Evolutionary conservation across 2,113 vertebrate genomes (phyloP).

Genomic region (Sturnira hondurensis): DNA sequence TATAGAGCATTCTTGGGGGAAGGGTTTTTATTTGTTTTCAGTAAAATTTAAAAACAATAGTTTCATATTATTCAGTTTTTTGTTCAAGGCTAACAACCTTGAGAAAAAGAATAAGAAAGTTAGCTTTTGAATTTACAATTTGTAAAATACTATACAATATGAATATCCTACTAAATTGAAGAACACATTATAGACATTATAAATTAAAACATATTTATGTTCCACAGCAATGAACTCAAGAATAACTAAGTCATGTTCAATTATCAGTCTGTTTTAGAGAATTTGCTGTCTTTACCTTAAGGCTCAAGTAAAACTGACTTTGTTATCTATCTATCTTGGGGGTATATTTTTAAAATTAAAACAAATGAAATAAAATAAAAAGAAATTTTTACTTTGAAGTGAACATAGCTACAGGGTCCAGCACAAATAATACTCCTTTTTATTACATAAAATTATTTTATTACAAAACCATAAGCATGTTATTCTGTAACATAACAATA

Average conservation of each 20-base stretch:
- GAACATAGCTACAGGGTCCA: not conserved
- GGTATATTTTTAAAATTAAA: conserved; percentile 3
- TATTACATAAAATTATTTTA: too few relatives aligned
- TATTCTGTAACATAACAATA: too few relatives aligned
- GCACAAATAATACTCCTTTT: too few relatives aligned
- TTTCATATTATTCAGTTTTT: not conserved
- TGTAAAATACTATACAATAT: not conserved
- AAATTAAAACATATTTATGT: not conserved
- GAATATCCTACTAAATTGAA: not conserved
- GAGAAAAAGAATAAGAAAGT: too few relatives aligned
- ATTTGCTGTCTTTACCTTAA: not conserved
- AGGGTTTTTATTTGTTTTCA: not conserved
- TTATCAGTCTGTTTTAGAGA: not conserved
- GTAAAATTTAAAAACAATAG: not conserved
- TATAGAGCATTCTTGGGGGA: not conserved
- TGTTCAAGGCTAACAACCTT: too few relatives aligned
- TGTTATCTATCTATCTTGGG: not conserved
- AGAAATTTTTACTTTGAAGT: not conserved
- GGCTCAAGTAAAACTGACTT: not conserved
- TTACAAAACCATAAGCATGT: too few relatives aligned
- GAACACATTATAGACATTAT: not conserved
- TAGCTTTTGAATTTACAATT: not conserved
- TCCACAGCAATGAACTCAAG: not conserved
- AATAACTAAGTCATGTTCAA: not conserved
- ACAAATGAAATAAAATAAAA: conserved; percentile 3